A percentile compares a stretch with the other conserved stretches of the same genome.
These are phyloP conservation scores for Sinopyrophorus schimmeli DNA, from an alignment of 2,888 invertebrate species.

Conservation along the genomic window DNA sequence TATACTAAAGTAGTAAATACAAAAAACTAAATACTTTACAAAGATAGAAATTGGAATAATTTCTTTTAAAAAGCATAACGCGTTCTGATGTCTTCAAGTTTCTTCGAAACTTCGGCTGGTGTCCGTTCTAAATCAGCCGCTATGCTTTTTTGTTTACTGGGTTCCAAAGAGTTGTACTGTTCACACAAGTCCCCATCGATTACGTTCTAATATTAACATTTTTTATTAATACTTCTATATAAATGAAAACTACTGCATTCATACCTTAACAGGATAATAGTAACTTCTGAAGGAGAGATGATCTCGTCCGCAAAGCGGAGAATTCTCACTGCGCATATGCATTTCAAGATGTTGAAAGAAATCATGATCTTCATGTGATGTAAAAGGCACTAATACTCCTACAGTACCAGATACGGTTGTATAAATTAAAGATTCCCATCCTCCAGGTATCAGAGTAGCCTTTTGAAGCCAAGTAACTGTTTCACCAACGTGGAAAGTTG, in stretches of 20 bases:
- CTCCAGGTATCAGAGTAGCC: conserved; percentile 95
- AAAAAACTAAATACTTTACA: no score
- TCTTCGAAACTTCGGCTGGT: conserved; percentile 96
- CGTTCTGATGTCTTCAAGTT: conserved; percentile 97
- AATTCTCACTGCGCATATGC: conserved; percentile 98
- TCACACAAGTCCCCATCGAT: conserved; percentile 99
- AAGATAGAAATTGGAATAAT: no score
- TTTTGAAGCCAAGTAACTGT: conserved; percentile 94
- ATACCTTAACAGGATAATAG: conserved; percentile 94
- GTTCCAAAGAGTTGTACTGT: conserved; percentile 95
- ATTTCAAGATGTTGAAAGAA: conserved; percentile 99
- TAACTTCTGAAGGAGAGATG: conserved; percentile 96
- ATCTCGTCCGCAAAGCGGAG: conserved; percentile 95
- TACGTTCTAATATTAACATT: conserved; percentile 74
- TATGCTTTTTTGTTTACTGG: conserved; percentile 91
- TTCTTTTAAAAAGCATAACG: conserved; percentile 91
- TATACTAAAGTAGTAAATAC: no score
- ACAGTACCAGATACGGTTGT: conserved; percentile 94
- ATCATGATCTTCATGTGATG: conserved; percentile 96
- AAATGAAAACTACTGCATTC: conserved; percentile 26
- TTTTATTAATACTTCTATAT: conserved; percentile 4
- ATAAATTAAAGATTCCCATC: conserved; percentile 95
- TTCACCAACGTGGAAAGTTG: conserved; percentile 96
- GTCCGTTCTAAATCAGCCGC: conserved; percentile 93
- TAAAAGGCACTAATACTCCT: conserved; percentile 92